Evolutionary conservation across 2,113 vertebrate genomes (phyloP).

Genomic region (Rhinopithecus roxellana): DNA sequence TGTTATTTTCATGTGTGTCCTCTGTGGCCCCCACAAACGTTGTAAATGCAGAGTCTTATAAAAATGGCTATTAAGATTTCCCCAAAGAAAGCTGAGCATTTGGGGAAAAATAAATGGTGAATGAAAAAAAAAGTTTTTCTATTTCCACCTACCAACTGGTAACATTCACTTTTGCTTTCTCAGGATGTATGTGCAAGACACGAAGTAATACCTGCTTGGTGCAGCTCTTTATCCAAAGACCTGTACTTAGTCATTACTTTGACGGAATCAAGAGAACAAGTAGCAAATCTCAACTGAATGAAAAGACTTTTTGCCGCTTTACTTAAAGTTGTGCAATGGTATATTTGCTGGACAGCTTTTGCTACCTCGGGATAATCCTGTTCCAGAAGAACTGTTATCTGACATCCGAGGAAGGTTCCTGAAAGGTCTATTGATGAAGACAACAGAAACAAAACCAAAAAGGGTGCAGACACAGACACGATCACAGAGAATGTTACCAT

Average conservation of each 20-base stretch:
- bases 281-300: not conserved
- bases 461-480: not conserved
- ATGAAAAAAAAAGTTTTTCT: not conserved
- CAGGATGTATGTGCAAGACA: not conserved
- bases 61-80: not conserved
- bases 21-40: not conserved
- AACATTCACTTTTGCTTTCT: not conserved
- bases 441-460: not conserved
- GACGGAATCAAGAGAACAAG: not conserved
- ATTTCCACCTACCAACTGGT: not conserved
- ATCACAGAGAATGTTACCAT: not conserved
- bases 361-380: not conserved
- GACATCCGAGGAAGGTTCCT: not conserved
- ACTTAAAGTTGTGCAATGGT: not conserved
- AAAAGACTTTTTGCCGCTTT: not conserved
- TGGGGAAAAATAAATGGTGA: not conserved
- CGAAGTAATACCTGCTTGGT: rapidly evolving
- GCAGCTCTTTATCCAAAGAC: not conserved
- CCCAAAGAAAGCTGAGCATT: not conserved
- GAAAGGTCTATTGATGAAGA: not conserved
- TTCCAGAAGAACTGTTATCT: not conserved
- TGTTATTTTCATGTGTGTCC: rapidly evolving
- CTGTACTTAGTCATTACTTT: not conserved
- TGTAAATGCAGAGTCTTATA: not conserved
- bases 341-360: not conserved